Evolutionary conservation across 2,113 vertebrate genomes (phyloP), one percentile per base, ranked within the genome.

Genomic region (Choloepus hoffmanni): DNA sequence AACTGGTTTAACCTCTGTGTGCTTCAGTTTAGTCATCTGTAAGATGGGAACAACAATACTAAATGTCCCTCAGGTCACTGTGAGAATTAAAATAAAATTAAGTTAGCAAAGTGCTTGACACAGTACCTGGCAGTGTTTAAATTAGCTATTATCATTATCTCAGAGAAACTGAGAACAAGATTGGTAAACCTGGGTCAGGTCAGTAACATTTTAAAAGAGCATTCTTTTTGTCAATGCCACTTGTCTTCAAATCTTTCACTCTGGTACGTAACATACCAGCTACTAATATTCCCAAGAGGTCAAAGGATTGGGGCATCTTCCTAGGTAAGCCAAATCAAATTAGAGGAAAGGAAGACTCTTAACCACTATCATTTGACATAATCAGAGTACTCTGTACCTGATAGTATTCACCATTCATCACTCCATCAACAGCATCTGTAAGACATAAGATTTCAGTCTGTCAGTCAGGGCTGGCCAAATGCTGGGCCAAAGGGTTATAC

Each of bases 381-480:
- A 95, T 92, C 40, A 78, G 21, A 92, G 36, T 53, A 89, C 72
- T 98, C 94, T 88, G 0, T 98, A 99, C 99, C 98, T 98, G 98
- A 95, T 99, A 99, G 85, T 99, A 72, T 24, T 99, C 99, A 81
- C 99, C 99, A 83, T 99, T 99, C 97, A 99, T 62, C 70, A 98
- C 98, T 74, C 98, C 99, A 98, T 99, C 99, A 99, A 97, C 95
- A 40, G 98, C 97, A 98, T 98, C 99, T 99, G 98, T 43, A 98
- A 98, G 97, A 96, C 83, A 98, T 14, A 96, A 88, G 55, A 98
- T 86, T 76, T 18, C 24, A 82, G n/a, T 67, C 53, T 67, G 48
- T 97, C 86, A 97, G 12, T 93, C 13, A 65, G 60, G 21, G 48
- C n/a, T 81, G 23, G 50, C 76, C 81, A 93, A 73, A 86, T 21